Evolutionary conservation across 2,797 vertebrate genomes (phyloP), one percentile per base, ranked within the genome.

Genomic region (Chloroceryle inda): DNA sequence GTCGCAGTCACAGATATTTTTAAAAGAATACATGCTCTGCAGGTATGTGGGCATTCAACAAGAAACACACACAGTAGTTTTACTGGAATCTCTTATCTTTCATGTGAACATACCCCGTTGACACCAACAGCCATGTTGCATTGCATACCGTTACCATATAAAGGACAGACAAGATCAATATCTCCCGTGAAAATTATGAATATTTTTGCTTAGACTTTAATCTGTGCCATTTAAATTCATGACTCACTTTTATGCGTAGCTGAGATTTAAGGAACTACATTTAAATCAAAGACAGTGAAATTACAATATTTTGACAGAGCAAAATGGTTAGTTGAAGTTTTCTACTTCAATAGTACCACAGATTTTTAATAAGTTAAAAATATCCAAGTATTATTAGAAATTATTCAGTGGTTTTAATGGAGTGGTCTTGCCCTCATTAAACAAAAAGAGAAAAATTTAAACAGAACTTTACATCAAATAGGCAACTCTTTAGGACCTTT

Each of bases 301-400:
- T 95, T 97, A 85, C 40, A 96, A 96, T 95, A 96, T 97, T 97
- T 96, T 97, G 97, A 97, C 89, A 97, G 91, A 82, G 42, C 8
- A 61, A 83, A 86, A 76, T 76, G 77, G 64, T 92, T 94, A 93
- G 45, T 94, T 77, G 85, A 96, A 97, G 80, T 71, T 82, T 91
- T 91, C 71, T 59, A 86, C 74, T 95, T 77, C 92, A 90, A 42
- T 92, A 85, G 69, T 47, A 83, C 31, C 74, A 75, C 24, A 59
- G 23, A 81, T 38, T 83, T 95, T 88, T 89, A 88, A 55, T 80
- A 84, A 44, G 68, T 50, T 96, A 93, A 85, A 64, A 96, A 96
- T 85, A 81, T 61, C 47, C 63, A 87, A 89, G 33, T 88, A 92
- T 89, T 93, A 94, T 77, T 82, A 69, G 85, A 95, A 96, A 92